Base-by-base conservation (phyloP, 2,797 vertebrate species). In the Crenuchus spilurus region DNA sequence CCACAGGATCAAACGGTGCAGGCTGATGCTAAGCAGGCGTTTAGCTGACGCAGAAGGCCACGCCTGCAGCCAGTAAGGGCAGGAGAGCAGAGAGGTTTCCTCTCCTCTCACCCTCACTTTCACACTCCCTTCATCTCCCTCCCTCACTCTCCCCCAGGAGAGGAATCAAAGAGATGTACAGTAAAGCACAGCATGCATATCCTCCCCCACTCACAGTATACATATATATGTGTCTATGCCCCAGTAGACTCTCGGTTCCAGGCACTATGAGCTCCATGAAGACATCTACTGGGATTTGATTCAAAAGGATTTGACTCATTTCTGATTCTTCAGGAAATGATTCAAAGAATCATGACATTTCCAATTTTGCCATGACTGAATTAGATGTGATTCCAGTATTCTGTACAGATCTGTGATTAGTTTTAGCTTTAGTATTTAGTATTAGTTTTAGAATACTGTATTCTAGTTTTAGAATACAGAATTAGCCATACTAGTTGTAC, bases 131-230 rank as follows among this genome's bases (percentile, higher is more conserved):
- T 70, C 70, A 70, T 41, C 51, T 33, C 69, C 37, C 44, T 64
- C n/a, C 28, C 22, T 57, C 28, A 20, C 41, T 51, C 42, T 70
- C 8, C 44, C 30, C 37, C 49, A 61, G 18, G 49, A 51, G 11
- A 42, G 48, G 42, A 67, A 57, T 74, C 67, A 77, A 77, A 62
- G 62, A 44, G 42, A 52, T 44, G 26, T 33, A 74, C 63, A 69
- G 49, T 7, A 54, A 54, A 54, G 51, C 51, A 16, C 22, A 57
- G 51, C 51, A 37, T 33, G 66, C 62, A 48, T 42, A 52, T 69
- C 28, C 63, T 61, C 24, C 51, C 69, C 57, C 49, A 41, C 31
- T 30, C 20, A 60, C 63, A 66, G 65, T 60, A 48, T 37, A 14
- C 9, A 16, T 20, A 5, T 67, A 28, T 55, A 44, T 51, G 48